phyloP scores from a whole-genome alignment of 2,888 invertebrate species.

The Nymphalis c-album region DNA sequence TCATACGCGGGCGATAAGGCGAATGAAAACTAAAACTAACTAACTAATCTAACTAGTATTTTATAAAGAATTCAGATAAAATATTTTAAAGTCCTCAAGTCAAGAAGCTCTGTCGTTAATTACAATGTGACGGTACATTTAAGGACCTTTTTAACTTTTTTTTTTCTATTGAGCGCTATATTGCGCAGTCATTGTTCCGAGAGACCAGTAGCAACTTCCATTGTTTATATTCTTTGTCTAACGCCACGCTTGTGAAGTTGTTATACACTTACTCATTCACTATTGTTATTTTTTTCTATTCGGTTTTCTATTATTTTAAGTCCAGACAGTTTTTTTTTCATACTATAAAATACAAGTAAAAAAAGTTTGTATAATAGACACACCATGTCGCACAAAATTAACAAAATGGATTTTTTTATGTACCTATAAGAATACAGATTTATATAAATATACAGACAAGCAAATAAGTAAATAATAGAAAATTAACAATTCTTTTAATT shows the following conservation, averaged over 20 bases:
- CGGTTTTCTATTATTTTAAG: conserved; percentile 6
- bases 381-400: no score
- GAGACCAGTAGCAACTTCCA: conserved; percentile 32
- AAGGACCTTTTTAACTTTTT: conserved; percentile 22
- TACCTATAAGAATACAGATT: no score
- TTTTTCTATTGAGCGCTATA: conserved; percentile 17
- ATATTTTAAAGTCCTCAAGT: background rate
- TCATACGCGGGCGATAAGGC: no score
- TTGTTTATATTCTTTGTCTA: conserved; percentile 34
- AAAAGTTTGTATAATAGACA: no score
- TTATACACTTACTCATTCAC: conserved; percentile 19
- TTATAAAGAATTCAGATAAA: no score
- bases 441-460: no score
- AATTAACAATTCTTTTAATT: no score
- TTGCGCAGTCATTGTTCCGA: conserved; percentile 34
- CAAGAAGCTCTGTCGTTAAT: conserved; percentile 13
- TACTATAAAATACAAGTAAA: no score
- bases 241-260: conserved; percentile 16
- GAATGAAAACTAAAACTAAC: no score
- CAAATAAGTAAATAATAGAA: no score
- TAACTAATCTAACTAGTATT: no score
- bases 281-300: conserved; percentile 25
- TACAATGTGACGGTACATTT: conserved; percentile 11
- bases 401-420: no score
- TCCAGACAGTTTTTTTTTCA: background rate